Evolutionary conservation across 2,113 vertebrate genomes (phyloP).

Genomic region (Callocephalon fimbriatum): DNA sequence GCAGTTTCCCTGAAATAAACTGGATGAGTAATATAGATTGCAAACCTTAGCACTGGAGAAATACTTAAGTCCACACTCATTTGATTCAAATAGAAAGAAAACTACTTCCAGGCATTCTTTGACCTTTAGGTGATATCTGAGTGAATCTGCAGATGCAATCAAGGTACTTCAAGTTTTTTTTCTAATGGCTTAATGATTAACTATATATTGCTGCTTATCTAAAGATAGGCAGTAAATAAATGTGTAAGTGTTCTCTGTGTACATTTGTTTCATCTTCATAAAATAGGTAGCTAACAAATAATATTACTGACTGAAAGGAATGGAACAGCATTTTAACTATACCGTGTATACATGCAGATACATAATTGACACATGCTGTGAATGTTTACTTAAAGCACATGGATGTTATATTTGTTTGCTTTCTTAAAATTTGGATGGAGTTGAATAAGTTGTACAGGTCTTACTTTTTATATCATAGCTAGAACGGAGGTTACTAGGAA

Average conservation of each 20-base stretch:
- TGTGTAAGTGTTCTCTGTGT: not conserved
- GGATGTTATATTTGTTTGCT: not conserved
- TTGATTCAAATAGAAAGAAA: conserved; percentile 46
- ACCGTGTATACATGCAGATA: not conserved
- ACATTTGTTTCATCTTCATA: not conserved
- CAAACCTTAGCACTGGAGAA: conserved; percentile 14
- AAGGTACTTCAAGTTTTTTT: not conserved
- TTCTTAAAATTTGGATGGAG: not conserved
- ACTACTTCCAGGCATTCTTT: conserved; percentile 30
- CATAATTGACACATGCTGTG: not conserved
- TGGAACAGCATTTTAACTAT: not conserved
- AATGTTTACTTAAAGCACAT: not conserved
- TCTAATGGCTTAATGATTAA: not conserved
- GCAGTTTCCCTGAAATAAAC: conserved; percentile 22
- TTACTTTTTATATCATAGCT: not conserved
- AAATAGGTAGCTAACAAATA: not conserved
- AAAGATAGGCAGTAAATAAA: not conserved
- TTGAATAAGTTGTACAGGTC: not conserved
- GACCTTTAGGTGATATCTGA: not conserved
- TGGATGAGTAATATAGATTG: not conserved
- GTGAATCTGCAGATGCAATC: not conserved
- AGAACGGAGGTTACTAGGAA: not conserved
- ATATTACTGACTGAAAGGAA: not conserved
- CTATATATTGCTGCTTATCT: not conserved
- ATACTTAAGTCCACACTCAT: not conserved